Conservation (phyloP, 2,113 vertebrate genomes). For the Xiphias gladius region DNA sequence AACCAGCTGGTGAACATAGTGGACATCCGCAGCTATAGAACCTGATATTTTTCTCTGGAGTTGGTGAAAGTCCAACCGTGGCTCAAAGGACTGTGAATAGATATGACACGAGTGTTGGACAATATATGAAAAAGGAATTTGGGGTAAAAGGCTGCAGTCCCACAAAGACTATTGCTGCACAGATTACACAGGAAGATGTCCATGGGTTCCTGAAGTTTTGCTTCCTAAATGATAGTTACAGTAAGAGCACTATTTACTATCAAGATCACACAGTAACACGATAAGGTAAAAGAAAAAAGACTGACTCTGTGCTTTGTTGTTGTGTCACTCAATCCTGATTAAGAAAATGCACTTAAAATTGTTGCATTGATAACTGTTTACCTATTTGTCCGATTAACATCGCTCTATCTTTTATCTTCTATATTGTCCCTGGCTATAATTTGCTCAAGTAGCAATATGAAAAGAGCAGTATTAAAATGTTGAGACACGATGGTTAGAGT, state of each 20-base stretch:
- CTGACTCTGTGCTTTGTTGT: not conserved
- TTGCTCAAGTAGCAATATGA: not conserved
- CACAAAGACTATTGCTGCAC: not conserved
- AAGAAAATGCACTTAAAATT: not conserved
- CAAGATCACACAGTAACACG: slow-evolving; percentile 23
- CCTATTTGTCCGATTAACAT: not conserved
- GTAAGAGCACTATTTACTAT: not conserved
- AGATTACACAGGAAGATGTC: not conserved
- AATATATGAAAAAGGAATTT: not conserved
- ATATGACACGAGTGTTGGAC: not conserved
- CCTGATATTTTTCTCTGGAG: too few relatives aligned
- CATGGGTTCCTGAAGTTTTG: slow-evolving; percentile 1
- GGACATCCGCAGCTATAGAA: too few relatives aligned
- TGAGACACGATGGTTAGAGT: not conserved
- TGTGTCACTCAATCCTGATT: not conserved
- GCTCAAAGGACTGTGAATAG: too few relatives aligned
- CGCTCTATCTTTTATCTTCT: not conserved
- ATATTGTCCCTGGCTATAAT: not conserved
- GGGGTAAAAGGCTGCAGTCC: not conserved
- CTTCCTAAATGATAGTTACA: not conserved
- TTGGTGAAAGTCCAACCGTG: too few relatives aligned
- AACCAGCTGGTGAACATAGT: too few relatives aligned
- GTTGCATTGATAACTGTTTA: not conserved
- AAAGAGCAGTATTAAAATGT: not conserved
- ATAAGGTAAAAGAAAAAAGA: not conserved